Evolutionary conservation across 2,888 invertebrate genomes (phyloP), one percentile per base, ranked within the genome.

Genomic region (Lordiphosa andalusiaca): DNA sequence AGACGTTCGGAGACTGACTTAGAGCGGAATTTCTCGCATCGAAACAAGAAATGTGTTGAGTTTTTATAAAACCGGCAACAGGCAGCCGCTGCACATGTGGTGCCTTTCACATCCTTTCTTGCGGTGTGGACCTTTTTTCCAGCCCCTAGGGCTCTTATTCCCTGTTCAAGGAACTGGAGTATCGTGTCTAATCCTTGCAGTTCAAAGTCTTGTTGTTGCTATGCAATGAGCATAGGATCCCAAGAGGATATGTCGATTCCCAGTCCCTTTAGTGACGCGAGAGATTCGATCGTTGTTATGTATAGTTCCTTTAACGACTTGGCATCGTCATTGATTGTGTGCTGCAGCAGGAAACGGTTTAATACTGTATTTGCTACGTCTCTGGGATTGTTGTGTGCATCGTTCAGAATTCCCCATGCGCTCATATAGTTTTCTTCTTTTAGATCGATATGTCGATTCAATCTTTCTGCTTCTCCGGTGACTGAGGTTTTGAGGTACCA

Each of bases 81-180:
- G 4, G 38, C 2, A 16, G 4, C 16, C 16, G 16, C 16, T 16
- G 16, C 16, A 16, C 16, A 16, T 16, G 16, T 16, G 16, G 16
- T 16, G 2, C 16, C 16, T 16, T 16, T 16, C 16, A 16, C 1
- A 16, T 16, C 16, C 16, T 16, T 16, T 16, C 16, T 16, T 16
- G 16, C 16, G 16, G 16, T 16, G 2, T 16, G 16, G 16, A 16
- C 16, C 9, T 12, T 37, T 2, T 38, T 38, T 13, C 13, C 13
- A 3, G 47, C 37, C 1, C 7, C 37, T 12, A 38, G 5, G 7
- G 38, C 23, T 21, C 13, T 9, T 7, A 37, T 6, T 38, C 48
- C n/a, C 13, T 23, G 37, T 6, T 50, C 30, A 4, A 50, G n/a
- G n/a, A 50, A 50, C n/a, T 33, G 40, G n/a, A 40, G 33, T 7